phyloP scores from a whole-genome alignment of 1,140 invertebrate genomes.

The Campoletis sonorensis region DNA sequence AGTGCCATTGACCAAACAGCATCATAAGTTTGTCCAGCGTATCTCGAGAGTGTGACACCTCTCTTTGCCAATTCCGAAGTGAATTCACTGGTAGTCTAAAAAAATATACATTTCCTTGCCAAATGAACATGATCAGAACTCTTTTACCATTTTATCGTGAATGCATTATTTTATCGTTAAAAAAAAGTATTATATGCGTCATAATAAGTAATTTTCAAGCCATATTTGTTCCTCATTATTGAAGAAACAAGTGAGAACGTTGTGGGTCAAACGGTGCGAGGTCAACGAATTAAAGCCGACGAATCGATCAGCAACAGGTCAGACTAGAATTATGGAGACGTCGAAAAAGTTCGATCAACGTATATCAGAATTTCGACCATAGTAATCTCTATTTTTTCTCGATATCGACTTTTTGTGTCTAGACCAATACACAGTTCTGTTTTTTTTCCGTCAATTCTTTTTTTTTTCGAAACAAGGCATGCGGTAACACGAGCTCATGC shows the following conservation, averaged over 20 bases:
- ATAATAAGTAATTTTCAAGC: no score
- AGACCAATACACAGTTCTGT: not conserved
- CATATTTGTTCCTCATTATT: no score
- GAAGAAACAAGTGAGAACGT: no score
- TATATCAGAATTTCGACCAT: no score
- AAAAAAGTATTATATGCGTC: no score
- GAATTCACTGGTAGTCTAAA: slow-evolving; percentile 85
- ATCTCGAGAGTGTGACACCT: slow-evolving; percentile 80
- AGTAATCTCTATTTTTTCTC: no score
- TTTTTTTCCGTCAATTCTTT: not conserved
- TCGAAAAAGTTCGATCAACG: no score
- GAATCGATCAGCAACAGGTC: not conserved
- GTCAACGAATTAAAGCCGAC: not conserved
- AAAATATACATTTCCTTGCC: slow-evolving; percentile 35
- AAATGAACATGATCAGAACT: slow-evolving; percentile 23
- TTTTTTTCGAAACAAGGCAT: not conserved
- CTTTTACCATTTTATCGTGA: not conserved
- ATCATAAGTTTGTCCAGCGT: slow-evolving; percentile 89
- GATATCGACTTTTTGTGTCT: not conserved
- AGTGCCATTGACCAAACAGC: slow-evolving; percentile 92
- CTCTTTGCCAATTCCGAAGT: slow-evolving; percentile 77
- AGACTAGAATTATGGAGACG: not conserved
- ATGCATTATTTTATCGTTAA: no score
- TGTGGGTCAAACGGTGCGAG: not conserved
- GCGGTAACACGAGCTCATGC: not conserved